Conservation (phyloP, 2,113 vertebrate genomes). For the Amblyornis subalaris region DNA sequence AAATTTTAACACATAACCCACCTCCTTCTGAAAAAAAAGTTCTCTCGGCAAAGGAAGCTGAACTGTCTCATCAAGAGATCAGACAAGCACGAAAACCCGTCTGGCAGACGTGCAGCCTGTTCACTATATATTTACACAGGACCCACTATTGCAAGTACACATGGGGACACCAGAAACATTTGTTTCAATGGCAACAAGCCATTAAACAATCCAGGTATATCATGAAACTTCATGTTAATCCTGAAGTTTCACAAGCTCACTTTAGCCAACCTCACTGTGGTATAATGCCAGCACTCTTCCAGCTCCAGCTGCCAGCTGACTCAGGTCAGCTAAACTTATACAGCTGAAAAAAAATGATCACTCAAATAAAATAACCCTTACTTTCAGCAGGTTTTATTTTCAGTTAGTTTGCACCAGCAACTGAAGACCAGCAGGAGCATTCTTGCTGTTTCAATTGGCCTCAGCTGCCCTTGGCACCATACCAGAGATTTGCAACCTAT, state of each 20-base stretch:
- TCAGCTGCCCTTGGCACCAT: neutral
- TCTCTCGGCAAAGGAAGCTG: neutral
- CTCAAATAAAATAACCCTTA: neutral
- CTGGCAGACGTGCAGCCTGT: neutral
- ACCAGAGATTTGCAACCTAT: neutral
- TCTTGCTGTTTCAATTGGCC: neutral
- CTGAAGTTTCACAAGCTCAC: neutral
- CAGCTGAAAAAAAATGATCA: neutral
- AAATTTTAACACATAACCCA: neutral
- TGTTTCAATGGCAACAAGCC: neutral
- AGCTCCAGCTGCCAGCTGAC: neutral
- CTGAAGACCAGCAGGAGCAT: neutral
- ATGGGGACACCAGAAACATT: neutral
- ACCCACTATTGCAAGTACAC: neutral
- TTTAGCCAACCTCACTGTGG: neutral
- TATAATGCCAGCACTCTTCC: neutral
- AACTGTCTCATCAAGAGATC: neutral
- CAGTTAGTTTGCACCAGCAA: neutral
- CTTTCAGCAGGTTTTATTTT: neutral
- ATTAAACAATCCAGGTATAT: neutral
- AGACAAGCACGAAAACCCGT: neutral
- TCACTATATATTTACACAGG: neutral
- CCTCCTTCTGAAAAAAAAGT: neutral
- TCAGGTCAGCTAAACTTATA: neutral
- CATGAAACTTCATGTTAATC: neutral